Evolutionary conservation across 35 echinoderm and acorn worm genomes (phyloP), one percentile per base, ranked within the genome.

Genomic region (Patiria miniata): DNA sequence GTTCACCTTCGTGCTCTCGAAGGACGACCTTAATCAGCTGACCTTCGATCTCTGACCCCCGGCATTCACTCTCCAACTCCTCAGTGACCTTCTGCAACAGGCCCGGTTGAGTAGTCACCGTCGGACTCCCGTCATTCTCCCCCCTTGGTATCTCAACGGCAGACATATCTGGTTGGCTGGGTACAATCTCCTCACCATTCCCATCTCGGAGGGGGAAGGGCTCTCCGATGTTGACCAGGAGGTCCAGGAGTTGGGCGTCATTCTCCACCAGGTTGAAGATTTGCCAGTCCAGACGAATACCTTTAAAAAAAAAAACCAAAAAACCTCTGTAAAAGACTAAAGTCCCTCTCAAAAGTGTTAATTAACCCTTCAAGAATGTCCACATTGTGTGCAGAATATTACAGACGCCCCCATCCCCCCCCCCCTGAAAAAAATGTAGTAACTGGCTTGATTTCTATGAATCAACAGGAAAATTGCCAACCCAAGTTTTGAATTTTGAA

Each of bases 271-370:
- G 78, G 82, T 94, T 99, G 88, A 90, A 99, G 39, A 87, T 83
- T 9, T 80, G 57, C 96, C 96, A 99, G 79, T 99, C 96, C 14
- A 99, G 83, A 9, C 93, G 77, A 37, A 99, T 86, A 87, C 87
- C 96, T 99, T 69, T 40, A 83, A 36, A 51, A 52, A 28, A 15
- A n/a, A 68, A 85, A 52, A 90, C 47, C 57, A 60, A n/a, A 1
- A 21, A 37, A 85, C 32, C 12, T 40, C 18, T 39, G 16, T 0
- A 17, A 37, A 22, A 33, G 33, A 77, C 40, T 21, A 39, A 78
- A 47, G 4, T 12, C 42, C 42, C 42, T 12, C 4, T 47, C 4
- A 12, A 47, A 12, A 6, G 42, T 47, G 42, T 12, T n/a, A n/a
- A n/a, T n/a, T n/a, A n/a, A n/a, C n/a, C n/a, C n/a, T n/a, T n/a